These are phyloP conservation scores for Drosophila anceps DNA, from an alignment of 2,888 invertebrate genomes.

Conservation along the genomic window DNA sequence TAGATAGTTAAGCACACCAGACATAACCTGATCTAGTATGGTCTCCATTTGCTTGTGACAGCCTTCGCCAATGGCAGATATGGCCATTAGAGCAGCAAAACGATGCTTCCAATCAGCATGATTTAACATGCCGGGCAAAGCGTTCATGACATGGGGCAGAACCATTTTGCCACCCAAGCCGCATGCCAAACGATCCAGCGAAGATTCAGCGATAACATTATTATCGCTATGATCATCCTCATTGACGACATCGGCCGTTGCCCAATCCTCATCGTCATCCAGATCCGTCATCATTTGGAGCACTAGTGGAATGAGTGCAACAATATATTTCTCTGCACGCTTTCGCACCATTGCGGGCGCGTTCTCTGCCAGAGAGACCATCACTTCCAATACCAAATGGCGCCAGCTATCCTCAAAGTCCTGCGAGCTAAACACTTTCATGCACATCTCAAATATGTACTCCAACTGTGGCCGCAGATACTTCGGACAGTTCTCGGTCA, in stretches of 20 bases:
- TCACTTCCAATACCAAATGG: slow-evolving; percentile 95
- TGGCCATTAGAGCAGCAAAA: slow-evolving; percentile 99
- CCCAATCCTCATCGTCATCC: slow-evolving; percentile 96
- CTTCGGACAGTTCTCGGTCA: slow-evolving; percentile 97
- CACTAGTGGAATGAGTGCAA: slow-evolving; percentile 92
- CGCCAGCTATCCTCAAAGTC: slow-evolving; percentile 93
- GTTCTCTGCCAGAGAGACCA: slow-evolving; percentile 93
- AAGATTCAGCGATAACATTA: slow-evolving; percentile 97
- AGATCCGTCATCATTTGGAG: slow-evolving; percentile 98
- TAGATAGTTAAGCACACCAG: slow-evolving; percentile 94
- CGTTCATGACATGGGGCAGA: slow-evolving; percentile 93
- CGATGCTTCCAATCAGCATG: slow-evolving; percentile 94
- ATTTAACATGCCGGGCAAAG: slow-evolving; percentile 94
- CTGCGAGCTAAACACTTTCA: slow-evolving; percentile 90
- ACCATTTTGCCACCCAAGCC: slow-evolving; percentile 97
- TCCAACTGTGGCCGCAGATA: slow-evolving; percentile 95
- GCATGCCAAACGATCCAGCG: slow-evolving; percentile 98
- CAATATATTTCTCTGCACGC: slow-evolving; percentile 93
- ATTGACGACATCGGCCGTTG: slow-evolving; percentile 92
- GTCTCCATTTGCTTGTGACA: slow-evolving; percentile 99
- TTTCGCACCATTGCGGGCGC: slow-evolving; percentile 99
- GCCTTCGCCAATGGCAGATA: slow-evolving; percentile 99
- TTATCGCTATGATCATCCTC: slow-evolving; percentile 98
- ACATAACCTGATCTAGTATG: slow-evolving; percentile 96
- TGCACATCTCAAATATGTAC: slow-evolving; percentile 93